Conservation (phyloP, 2,113 vertebrate genomes). For the Crotalus viridis region DNA sequence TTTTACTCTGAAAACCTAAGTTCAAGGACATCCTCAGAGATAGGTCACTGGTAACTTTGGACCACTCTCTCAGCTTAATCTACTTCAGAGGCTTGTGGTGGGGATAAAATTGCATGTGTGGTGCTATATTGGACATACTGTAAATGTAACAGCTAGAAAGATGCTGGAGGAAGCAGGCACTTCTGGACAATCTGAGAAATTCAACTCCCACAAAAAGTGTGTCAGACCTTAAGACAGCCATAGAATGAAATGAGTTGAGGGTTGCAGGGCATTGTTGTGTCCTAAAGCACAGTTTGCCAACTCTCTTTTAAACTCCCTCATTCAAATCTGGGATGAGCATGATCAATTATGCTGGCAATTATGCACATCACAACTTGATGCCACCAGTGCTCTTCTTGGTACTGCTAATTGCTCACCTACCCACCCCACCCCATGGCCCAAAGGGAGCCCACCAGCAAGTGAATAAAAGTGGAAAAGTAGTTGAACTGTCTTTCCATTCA, state of each 20-base stretch:
- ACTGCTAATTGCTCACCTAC: background rate
- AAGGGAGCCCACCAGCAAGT: background rate
- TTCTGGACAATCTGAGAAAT: background rate
- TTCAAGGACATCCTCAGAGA: background rate
- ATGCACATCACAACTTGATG: background rate
- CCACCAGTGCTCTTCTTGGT: background rate
- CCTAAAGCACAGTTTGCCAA: background rate
- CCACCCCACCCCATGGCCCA: background rate
- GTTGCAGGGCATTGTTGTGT: background rate
- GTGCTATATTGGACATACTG: background rate
- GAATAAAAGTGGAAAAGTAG: background rate
- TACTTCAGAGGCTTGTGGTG: background rate
- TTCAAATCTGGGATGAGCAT: background rate
- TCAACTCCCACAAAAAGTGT: background rate
- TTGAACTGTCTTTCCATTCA: background rate
- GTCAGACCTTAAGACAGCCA: background rate
- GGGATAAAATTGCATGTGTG: background rate
- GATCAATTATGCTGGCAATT: too few species aligned
- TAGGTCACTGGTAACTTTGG: background rate
- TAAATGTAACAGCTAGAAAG: background rate
- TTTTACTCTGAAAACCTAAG: background rate
- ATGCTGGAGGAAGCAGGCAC: background rate
- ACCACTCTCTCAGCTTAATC: background rate
- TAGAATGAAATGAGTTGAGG: background rate
- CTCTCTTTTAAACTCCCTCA: background rate